Base-by-base conservation (phyloP, 2,888 invertebrate genomes). In the Leptinotarsa peninsularis region DNA sequence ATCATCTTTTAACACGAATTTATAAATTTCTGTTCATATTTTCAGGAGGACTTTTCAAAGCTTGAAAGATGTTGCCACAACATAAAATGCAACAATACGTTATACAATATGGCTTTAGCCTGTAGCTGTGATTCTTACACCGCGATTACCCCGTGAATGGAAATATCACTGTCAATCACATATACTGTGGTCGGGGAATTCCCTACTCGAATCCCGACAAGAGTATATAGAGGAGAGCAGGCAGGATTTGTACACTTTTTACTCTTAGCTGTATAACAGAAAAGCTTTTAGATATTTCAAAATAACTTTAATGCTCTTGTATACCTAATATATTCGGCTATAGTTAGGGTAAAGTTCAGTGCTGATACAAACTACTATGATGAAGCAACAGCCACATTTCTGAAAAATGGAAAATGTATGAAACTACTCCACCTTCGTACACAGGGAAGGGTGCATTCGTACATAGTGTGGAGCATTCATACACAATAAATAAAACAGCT, bases 381-480 rank as follows among this genome's bases (percentile, higher is more conserved):
- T 21, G 7, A 50, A 68, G 50, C 50, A 23, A 21, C 21, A 54
- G 13, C 17, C 4, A n/a, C n/a, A 21, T 71, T 71, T 10, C 21
- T 17, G 66, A 71, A 71, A 71, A 49, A 71, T 66, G n/a, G 71
- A 49, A 71, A 71, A 49, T 21, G 66, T 60, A 71, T 52, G 71
- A 63, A 71, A 4, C 52, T n/a, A 71, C 66, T 50, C 49, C 66
- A 49, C 66, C 33, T 66, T 63, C 60, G 66, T 49, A 71, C 71
- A 71, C 49, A 66, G 66, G 7, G 10, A 5, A 10, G 56, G 56
- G 13, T 18, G 18, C 56, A 56, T 56, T 56, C 56, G 21, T 56
- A 56, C 56, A 21, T 56, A 18, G 21, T 56, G 56, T 21, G 21
- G 56, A 56, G 1, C 56, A 4, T 21, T 18, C 21, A 10, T 56